Evolutionary conservation across 2,113 vertebrate genomes (phyloP).

Genomic region (Gopherus flavomarginatus): DNA sequence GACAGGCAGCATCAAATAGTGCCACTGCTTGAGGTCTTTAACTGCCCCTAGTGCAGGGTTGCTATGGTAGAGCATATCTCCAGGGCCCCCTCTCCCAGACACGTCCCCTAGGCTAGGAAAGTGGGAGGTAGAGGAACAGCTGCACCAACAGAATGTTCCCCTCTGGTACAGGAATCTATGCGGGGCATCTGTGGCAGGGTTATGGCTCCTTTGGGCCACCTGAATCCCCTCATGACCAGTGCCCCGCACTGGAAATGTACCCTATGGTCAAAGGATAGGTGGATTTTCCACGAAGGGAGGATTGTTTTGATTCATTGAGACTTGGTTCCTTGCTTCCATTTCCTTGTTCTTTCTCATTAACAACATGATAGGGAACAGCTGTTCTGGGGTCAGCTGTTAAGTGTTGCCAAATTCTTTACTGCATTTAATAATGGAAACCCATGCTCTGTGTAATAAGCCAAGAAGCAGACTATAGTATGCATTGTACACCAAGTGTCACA

Average conservation of each 20-base stretch:
- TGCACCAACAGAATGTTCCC: neutral
- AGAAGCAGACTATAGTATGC: neutral
- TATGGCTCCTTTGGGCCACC: neutral
- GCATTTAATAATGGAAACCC: neutral
- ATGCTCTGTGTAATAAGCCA: fast-evolving
- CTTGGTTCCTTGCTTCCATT: neutral
- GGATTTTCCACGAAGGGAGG: neutral
- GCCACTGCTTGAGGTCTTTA: neutral
- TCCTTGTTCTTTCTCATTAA: neutral
- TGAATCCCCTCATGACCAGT: neutral
- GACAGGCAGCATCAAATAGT: neutral
- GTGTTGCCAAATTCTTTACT: neutral
- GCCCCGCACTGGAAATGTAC: neutral
- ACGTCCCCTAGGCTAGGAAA: neutral
- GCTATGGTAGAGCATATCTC: too few relatives aligned
- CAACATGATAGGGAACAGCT: fast-evolving
- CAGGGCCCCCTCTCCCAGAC: neutral
- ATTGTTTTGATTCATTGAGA: neutral
- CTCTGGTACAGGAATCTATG: neutral
- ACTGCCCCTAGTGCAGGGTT: too few relatives aligned
- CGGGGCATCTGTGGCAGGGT: neutral
- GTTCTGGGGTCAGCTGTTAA: neutral
- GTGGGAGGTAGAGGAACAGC: fast-evolving
- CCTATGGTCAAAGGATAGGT: neutral
- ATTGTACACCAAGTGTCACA: neutral